Conservation (phyloP, 2,797 vertebrate genomes). For the Diceros bicornis region DNA sequence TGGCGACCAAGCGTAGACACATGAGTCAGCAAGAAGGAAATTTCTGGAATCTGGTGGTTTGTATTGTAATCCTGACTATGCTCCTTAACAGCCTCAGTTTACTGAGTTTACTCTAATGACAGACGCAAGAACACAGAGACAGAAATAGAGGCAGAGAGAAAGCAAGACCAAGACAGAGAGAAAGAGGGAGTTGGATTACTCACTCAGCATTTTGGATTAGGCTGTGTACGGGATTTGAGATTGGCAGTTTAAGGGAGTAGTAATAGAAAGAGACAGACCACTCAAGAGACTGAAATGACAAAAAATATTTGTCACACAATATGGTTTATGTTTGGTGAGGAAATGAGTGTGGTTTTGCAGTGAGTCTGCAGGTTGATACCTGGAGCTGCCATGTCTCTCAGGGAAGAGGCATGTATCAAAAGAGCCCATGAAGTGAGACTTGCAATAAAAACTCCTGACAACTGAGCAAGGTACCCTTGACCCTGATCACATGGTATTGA, state of each 20-base stretch:
- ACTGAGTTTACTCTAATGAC: no score
- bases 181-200: no score
- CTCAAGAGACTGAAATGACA: not conserved
- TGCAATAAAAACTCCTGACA: not conserved
- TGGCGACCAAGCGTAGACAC: no score
- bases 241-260: no score
- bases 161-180: not conserved
- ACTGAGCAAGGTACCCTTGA: not conserved
- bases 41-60: no score
- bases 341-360: not conserved
- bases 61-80: no score
- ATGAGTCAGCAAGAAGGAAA: no score
- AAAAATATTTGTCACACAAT: fast-evolving
- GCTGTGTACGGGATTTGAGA: not conserved
- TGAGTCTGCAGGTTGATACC: not conserved
- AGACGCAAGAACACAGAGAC: not conserved
- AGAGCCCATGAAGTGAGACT: not conserved
- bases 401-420: not conserved
- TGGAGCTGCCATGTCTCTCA: not conserved
- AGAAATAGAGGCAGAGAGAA: not conserved
- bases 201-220: no score
- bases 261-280: not conserved
- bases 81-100: no score
- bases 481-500: not conserved
- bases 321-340: not conserved